Base-by-base conservation (phyloP, 2,113 vertebrate species). In the Craseonycteris thonglongyai region DNA sequence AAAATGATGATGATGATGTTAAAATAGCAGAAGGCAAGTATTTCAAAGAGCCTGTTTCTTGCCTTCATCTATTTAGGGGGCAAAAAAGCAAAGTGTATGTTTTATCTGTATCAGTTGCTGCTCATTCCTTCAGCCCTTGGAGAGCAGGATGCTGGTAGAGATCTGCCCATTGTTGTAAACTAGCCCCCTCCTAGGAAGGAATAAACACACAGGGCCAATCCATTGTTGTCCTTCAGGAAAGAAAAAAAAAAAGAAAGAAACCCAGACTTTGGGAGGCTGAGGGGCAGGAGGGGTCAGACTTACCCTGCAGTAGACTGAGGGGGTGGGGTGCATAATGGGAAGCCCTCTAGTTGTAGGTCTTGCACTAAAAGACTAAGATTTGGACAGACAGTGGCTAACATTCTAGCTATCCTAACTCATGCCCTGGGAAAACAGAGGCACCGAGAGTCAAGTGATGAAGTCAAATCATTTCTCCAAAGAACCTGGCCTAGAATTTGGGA, bases 241-340 rank as follows among this genome's bases (percentile, higher is more conserved):
- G 87, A 13, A 51, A 61, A 95, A 72, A 88, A 93, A 87, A 94
- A 87, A 90, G 10, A 51, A 61, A 95, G 78, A 88, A 93, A 61
- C 33, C 28, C 26, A 65, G 92, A 30, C 68, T 49, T 76, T 28
- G 81, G 58, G 86, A 74, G 88, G 10, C 24, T 0, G 21, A 40
- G 22, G n/a, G 45, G 35, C 35, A 21, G 66, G 51, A 35, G 40
- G 66, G 22, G 30, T 51, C 72, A 59, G 47, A 72, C 63, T 33
- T 80, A 22, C 56, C 58, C 63, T 40, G 38, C 51, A 87, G 22
- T 3, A 18, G 49, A 15, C 40, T 1, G 3, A 45, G 68, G 47
- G 22, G 21, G n/a, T n/a, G 30, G 12, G 38, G 6, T 26, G 22
- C 5, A 4, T 2, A 22, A 26, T 26, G 22, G 16, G 51, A 56